Conservation (phyloP, 2,113 vertebrate genomes). For the Pollimyrus isidori region DNA sequence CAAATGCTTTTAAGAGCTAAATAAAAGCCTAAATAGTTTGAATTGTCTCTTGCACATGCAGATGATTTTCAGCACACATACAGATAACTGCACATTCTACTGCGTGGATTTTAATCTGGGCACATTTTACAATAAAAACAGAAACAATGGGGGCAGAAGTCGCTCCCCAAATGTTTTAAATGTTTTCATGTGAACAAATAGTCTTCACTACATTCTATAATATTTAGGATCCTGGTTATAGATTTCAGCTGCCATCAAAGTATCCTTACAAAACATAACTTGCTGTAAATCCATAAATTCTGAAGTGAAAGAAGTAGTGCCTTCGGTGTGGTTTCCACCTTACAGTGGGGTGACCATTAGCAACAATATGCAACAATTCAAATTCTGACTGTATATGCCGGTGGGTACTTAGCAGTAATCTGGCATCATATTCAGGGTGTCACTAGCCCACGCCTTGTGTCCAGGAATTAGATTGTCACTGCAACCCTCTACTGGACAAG, state of each 20-base stretch:
- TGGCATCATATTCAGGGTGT: neutral
- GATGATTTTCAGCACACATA: too few species aligned
- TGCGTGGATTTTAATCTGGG: too few species aligned
- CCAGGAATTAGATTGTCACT: neutral
- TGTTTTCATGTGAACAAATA: too few species aligned
- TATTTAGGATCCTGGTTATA: too few species aligned
- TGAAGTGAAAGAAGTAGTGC: too few species aligned
- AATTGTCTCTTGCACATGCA: too few species aligned
- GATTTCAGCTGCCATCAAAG: too few species aligned
- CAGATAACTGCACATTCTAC: too few species aligned
- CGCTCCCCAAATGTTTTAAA: neutral
- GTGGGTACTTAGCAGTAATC: neutral
- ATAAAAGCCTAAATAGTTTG: neutral
- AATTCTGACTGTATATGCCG: neutral
- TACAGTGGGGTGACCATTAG: neutral
- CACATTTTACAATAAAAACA: neutral
- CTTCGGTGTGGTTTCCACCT: neutral
- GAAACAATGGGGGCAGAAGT: neutral
- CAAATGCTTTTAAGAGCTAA: neutral
- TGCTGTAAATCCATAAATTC: too few species aligned
- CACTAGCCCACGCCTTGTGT: neutral
- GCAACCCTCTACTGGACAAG: neutral
- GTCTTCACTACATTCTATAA: too few species aligned
- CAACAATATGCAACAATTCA: neutral
- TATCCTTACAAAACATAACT: too few species aligned